A percentile compares a stretch with the other conserved stretches of the same genome.
Evolutionary conservation across 1,140 invertebrate species (phyloP).

Genomic region (Drusus annulatus): DNA sequence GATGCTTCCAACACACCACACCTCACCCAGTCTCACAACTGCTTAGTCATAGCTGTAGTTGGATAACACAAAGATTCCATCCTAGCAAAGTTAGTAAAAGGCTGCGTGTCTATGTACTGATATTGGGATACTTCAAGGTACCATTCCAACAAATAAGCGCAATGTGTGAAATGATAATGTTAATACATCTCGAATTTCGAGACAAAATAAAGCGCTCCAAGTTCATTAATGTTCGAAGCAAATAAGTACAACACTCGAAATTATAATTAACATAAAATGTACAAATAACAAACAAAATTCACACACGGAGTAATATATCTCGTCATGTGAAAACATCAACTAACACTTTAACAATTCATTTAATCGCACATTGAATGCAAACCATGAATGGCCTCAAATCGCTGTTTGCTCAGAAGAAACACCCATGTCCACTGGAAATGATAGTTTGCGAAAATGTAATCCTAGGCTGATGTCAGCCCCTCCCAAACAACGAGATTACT

Average conservation of each 20-base stretch:
- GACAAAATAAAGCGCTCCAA: slow-evolving; percentile 14
- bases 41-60: too few relatives aligned
- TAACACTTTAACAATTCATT: neutral
- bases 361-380: neutral
- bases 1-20: too few relatives aligned
- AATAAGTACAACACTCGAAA: slow-evolving; percentile 43
- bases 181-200: neutral
- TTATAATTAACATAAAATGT: slow-evolving; percentile 37
- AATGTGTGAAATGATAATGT: slow-evolving; percentile 3
- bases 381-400: neutral
- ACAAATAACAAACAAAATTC: slow-evolving; percentile 32
- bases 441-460: too few relatives aligned
- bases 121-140: too few relatives aligned
- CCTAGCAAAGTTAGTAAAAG: neutral
- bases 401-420: too few relatives aligned
- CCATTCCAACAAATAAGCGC: neutral
- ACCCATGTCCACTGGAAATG: too few relatives aligned
- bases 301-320: neutral
- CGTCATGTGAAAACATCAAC: neutral
- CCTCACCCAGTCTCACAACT: too few relatives aligned
- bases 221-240: slow-evolving; percentile 31
- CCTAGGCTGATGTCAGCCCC: too few relatives aligned
- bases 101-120: neutral
- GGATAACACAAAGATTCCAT: too few relatives aligned
- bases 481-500: too few relatives aligned